Evolutionary conservation across 2,888 invertebrate genomes (phyloP).

Genomic region (Andrena bicolor): DNA sequence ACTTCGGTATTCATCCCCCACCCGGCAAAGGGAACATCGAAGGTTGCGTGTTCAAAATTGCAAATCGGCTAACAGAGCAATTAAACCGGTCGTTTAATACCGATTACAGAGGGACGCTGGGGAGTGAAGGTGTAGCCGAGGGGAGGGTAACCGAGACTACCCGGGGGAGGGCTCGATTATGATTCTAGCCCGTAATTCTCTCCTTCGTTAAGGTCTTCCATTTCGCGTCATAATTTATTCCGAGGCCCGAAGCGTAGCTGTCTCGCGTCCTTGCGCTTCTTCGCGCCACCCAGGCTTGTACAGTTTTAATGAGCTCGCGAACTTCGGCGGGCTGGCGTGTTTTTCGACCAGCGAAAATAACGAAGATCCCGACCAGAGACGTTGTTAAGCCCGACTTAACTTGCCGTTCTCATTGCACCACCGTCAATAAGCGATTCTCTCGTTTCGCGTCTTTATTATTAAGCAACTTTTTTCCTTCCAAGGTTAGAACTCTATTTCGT

Average conservation of each 20-base stretch:
- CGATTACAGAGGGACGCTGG: neutral
- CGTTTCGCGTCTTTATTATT: neutral
- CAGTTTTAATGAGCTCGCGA: conserved; percentile 33
- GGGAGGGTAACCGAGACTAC: neutral
- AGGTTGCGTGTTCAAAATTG: conserved; percentile 34
- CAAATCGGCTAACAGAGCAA: conserved; percentile 37
- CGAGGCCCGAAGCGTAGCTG: conserved; percentile 21
- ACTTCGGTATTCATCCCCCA: conserved; percentile 23
- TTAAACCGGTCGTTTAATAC: conserved; percentile 27
- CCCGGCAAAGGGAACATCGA: neutral
- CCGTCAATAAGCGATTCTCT: no score
- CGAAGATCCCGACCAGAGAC: conserved; percentile 14
- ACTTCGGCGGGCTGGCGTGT: conserved; percentile 7
- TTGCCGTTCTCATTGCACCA: neutral
- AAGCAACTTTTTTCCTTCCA: neutral
- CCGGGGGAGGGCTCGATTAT: conserved; percentile 5
- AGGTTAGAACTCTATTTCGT: neutral
- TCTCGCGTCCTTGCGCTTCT: conserved; percentile 25
- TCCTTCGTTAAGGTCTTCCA: conserved; percentile 11
- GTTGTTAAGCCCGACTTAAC: conserved; percentile 13
- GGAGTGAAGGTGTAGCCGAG: neutral
- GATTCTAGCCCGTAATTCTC: conserved; percentile 13
- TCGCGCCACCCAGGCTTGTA: conserved; percentile 11
- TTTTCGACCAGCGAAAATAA: conserved; percentile 28
- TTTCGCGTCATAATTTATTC: conserved; percentile 40